Percentiles rank a stretch among this genome's conserved stretches.
phyloP scores from a whole-genome alignment of 2,113 vertebrate genomes.

The Oryzias woworae region DNA sequence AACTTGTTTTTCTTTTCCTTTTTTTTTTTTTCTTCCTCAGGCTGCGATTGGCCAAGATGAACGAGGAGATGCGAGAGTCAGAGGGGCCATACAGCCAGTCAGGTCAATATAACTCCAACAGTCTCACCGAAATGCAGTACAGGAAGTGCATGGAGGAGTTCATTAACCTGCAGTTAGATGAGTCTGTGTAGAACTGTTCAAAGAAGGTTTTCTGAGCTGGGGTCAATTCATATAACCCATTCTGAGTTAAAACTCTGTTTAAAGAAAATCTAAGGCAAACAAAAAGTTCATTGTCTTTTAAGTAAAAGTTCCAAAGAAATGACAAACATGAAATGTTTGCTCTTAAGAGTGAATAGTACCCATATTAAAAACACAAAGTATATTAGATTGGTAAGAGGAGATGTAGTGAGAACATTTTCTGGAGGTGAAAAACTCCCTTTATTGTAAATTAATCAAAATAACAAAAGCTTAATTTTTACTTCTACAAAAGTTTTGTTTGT shows the following conservation, averaged over 20 bases:
- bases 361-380: no score
- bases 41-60: conserved; percentile 97
- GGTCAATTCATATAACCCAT: conserved; percentile 8
- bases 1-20: background rate
- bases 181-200: conserved; percentile 71
- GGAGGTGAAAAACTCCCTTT: no score
- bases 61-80: conserved; percentile 98
- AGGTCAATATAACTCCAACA: conserved; percentile 97
- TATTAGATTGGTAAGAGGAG: no score
- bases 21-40: conserved; percentile 60
- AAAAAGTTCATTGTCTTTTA: background rate
- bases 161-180: conserved; percentile 89
- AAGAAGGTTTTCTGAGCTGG: conserved; percentile 20
- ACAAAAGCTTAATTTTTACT: no score
- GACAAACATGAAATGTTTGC: no score
- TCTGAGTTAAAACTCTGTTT: background rate
- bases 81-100: conserved; percentile 95
- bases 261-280: background rate
- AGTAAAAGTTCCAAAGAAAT: background rate
- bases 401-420: no score
- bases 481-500: no score
- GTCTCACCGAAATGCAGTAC: conserved; percentile 95
- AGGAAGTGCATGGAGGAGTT: conserved; percentile 96
- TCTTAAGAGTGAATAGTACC: no score
- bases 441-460: no score